Evolutionary conservation across 2,888 invertebrate genomes (phyloP), one percentile per base, ranked within the genome.

Genomic region (Luffia ferchaultella): DNA sequence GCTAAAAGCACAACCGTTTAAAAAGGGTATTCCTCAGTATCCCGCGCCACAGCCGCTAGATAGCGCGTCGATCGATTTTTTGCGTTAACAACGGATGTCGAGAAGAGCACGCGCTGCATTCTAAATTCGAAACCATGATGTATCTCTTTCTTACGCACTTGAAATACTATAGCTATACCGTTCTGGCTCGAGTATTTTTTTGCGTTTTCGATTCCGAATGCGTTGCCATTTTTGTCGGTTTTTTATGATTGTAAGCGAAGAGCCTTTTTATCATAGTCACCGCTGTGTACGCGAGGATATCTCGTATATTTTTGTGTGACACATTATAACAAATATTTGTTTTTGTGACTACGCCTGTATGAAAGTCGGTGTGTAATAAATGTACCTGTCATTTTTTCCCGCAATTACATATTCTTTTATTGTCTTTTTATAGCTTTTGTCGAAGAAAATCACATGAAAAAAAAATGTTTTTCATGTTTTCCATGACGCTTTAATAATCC

Each of bases 171-270:
- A 5, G 17, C 43, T n/a, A 5, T 16, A 3, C 43, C 5, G 3
- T 17, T 16, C 43, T 5, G 5, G n/a, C 43, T 9, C 12, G 9
- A 42, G 17, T 42, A 16, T 42, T 42, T 65, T 67, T 78, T 80
- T 74, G 80, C 79, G 79, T 78, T 80, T 82, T 80, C 76, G 70
- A 80, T 80, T 80, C 77, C 63, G 69, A 73, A 66, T 75, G 78
- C 80, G 76, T 74, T 71, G 74, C 71, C 73, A 74, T 74, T 78
- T 79, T 77, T 69, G 73, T 74, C 65, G 69, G 75, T 76, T 79
- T 73, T 74, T 68, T 61, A 61, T 53, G 42, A 48, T 48, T 16
- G 52, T 53, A 46, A 49, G 44, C 43, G 16, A 18, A 30, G 42
- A 30, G 73, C 60, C 42, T 42, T 60, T 61, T 60, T 71, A 70